Conservation (phyloP, 1,140 invertebrate species). For the Drosophila subobscura region DNA sequence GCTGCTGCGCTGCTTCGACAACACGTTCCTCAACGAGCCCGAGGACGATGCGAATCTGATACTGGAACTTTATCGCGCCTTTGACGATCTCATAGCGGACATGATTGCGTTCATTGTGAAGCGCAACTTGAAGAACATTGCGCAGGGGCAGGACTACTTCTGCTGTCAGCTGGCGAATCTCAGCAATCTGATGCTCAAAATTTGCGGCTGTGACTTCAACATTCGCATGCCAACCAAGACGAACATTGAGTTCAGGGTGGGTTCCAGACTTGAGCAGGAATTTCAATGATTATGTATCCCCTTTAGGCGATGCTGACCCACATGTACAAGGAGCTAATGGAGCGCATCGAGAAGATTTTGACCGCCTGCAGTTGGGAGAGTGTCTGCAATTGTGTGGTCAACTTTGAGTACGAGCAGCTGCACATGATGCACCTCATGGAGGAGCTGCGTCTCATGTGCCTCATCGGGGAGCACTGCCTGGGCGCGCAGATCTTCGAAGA, state of each 20-base stretch:
- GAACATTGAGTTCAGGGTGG: slow-evolving; percentile 66
- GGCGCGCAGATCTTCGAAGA: slow-evolving; percentile 54
- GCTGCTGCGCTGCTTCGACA: slow-evolving; percentile 31
- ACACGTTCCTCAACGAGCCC: slow-evolving; percentile 1
- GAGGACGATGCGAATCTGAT: slow-evolving; percentile 14
- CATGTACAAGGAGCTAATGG: slow-evolving; percentile 65
- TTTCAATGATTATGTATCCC: not conserved
- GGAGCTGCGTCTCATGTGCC: slow-evolving; percentile 41
- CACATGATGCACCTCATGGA: slow-evolving; percentile 25
- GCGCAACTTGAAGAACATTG: slow-evolving; percentile 22
- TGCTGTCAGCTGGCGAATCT: slow-evolving; percentile 63
- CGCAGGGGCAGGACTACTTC: slow-evolving; percentile 37
- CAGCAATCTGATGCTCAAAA: slow-evolving; percentile 49
- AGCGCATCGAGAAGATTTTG: slow-evolving; percentile 37
- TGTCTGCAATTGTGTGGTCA: not conserved
- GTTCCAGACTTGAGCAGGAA: not conserved
- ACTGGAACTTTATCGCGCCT: slow-evolving; percentile 46
- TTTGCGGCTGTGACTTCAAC: slow-evolving; percentile 67
- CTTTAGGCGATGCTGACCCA: slow-evolving; percentile 68
- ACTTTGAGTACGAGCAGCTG: slow-evolving; percentile 15
- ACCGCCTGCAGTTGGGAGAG: slow-evolving; percentile 26
- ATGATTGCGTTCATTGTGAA: slow-evolving; percentile 51
- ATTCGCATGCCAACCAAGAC: slow-evolving; percentile 58
- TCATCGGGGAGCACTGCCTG: slow-evolving; percentile 32
- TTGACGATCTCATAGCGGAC: slow-evolving; percentile 56